These are phyloP conservation scores for Diploptera punctata DNA, from an alignment of 2,888 invertebrate species.

Conservation along the genomic window DNA sequence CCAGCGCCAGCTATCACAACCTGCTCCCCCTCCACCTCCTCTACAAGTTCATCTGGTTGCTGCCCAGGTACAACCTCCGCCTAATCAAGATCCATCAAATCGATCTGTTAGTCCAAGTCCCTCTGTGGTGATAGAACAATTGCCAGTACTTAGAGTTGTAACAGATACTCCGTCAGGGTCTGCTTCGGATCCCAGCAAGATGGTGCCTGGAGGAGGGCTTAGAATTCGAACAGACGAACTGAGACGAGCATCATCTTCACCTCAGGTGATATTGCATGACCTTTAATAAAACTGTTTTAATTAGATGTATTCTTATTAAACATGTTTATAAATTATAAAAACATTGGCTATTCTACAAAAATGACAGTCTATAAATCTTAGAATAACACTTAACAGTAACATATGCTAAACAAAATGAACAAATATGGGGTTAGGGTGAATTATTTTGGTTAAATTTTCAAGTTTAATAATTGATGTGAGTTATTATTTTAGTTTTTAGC, in stretches of 20 bases:
- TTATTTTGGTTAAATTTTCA: no score
- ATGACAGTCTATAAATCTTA: no score
- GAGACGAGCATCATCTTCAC: conserved; percentile 66
- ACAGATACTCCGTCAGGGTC: conserved; percentile 22
- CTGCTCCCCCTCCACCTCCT: conserved; percentile 45
- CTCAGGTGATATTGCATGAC: conserved; percentile 58
- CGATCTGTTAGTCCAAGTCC: conserved; percentile 8
- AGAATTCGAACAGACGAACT: conserved; percentile 65
- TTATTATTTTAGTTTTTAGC: no score
- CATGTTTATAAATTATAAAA: no score
- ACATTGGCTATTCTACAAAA: no score
- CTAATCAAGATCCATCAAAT: not conserved
- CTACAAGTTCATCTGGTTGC: conserved; percentile 34
- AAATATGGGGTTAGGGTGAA: no score
- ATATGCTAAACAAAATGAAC: no score
- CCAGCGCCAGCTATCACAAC: conserved; percentile 62
- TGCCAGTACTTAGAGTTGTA: conserved; percentile 42
- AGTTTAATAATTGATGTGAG: no score
- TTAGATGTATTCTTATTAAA: no score
- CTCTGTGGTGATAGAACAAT: conserved; percentile 30
- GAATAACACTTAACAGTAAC: no score
- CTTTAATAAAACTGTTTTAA: no score
- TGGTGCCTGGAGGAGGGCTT: not conserved
- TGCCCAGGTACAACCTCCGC: conserved; percentile 8
- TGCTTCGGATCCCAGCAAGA: conserved; percentile 9